phyloP scores from a whole-genome alignment of 1,140 invertebrate genomes.

The Drosophila dunni region DNA sequence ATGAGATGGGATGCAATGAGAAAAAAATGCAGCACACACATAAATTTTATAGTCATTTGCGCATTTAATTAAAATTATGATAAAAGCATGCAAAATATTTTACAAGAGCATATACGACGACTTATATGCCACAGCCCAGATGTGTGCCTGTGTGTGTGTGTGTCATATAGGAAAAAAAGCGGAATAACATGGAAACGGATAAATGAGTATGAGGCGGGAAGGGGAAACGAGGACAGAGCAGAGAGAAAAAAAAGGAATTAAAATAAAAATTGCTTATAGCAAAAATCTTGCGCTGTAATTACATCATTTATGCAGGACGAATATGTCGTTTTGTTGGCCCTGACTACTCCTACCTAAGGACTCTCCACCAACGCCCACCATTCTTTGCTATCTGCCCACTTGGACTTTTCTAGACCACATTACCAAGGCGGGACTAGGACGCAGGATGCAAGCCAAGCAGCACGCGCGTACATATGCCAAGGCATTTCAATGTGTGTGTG shows the following conservation, averaged over 20 bases:
- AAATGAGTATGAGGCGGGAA: slow-evolving; percentile 44
- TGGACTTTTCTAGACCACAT: background rate
- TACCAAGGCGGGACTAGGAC: slow-evolving; percentile 6
- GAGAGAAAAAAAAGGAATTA: slow-evolving; percentile 69
- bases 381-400: background rate
- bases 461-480: slow-evolving; percentile 45
- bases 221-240: background rate
- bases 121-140: slow-evolving; percentile 33
- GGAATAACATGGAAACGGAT: slow-evolving; percentile 47
- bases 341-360: slow-evolving; percentile 11
- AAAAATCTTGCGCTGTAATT: slow-evolving; percentile 83
- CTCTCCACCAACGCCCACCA: background rate
- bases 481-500: slow-evolving; percentile 31
- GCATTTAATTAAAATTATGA: slow-evolving; percentile 82
- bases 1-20: slow-evolving; percentile 5
- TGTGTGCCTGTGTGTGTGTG: slow-evolving; percentile 5
- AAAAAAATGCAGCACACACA: slow-evolving; percentile 48
- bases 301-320: slow-evolving; percentile 83
- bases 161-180: slow-evolving; percentile 28
- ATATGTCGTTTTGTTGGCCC: slow-evolving; percentile 78
- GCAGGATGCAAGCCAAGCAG: slow-evolving; percentile 38
- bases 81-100: slow-evolving; percentile 80
- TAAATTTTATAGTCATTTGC: slow-evolving; percentile 75
- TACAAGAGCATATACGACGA: slow-evolving; percentile 53
- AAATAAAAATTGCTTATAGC: slow-evolving; percentile 83